Conservation (phyloP, 1,140 invertebrate species). For the Aporrectodea caliginosa region DNA sequence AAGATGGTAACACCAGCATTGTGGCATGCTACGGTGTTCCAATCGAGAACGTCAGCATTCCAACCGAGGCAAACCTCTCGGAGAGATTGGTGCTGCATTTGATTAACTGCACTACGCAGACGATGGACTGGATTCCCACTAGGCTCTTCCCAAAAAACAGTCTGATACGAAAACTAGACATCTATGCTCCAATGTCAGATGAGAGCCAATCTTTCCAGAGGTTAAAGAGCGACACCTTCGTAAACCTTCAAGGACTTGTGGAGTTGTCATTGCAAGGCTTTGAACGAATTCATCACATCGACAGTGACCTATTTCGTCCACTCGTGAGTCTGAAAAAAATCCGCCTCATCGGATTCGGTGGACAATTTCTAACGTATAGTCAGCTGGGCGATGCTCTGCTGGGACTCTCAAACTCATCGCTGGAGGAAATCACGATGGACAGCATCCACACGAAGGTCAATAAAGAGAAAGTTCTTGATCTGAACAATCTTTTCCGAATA, state of each 20-base stretch:
- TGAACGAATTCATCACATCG: neutral
- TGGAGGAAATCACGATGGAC: neutral
- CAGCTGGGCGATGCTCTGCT: neutral
- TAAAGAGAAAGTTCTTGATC: neutral
- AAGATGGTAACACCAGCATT: too few species aligned
- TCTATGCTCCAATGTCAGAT: too few species aligned
- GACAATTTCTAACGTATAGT: neutral
- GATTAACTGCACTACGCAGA: too few species aligned
- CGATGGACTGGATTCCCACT: too few species aligned
- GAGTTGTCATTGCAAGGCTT: neutral
- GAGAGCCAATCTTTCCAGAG: too few species aligned
- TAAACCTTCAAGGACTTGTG: neutral
- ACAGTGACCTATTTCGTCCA: neutral
- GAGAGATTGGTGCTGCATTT: too few species aligned
- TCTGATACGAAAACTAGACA: too few species aligned
- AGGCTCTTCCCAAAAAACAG: too few species aligned
- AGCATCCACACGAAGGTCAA: neutral
- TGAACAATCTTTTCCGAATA: neutral
- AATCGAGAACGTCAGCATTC: too few species aligned
- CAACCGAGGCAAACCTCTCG: too few species aligned
- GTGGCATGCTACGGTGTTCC: too few species aligned
- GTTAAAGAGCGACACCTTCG: neutral
- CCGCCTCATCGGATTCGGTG: neutral
- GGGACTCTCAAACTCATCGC: neutral
- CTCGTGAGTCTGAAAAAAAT: neutral